Evolutionary conservation across 2,113 vertebrate species (phyloP).

Genomic region (Rhea americana): DNA sequence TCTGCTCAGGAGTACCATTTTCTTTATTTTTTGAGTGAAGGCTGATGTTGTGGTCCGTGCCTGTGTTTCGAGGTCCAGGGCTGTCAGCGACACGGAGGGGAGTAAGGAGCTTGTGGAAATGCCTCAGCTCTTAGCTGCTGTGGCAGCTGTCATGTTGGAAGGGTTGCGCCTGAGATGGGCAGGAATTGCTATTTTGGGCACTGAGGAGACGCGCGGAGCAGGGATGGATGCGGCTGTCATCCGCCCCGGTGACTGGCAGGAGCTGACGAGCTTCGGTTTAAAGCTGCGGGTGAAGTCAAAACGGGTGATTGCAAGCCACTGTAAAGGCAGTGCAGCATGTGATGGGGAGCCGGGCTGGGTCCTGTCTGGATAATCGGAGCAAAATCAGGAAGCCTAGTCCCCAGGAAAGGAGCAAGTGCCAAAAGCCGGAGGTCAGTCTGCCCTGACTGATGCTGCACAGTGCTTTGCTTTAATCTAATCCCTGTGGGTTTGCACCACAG

Average conservation of each 20-base stretch:
- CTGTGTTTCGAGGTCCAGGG: background rate
- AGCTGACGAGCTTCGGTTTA: background rate
- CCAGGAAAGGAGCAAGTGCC: accelerated
- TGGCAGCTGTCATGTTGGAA: background rate
- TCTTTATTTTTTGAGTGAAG: background rate
- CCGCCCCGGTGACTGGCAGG: background rate
- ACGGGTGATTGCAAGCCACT: background rate
- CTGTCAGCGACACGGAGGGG: background rate
- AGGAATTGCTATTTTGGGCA: constrained; percentile 9
- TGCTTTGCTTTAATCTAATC: accelerated
- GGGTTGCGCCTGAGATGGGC: accelerated
- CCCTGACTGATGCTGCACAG: background rate
- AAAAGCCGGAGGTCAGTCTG: accelerated
- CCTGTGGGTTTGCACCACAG: background rate
- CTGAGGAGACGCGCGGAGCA: background rate
- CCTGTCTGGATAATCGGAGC: background rate
- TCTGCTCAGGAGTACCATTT: background rate
- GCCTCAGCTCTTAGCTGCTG: background rate
- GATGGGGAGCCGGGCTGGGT: background rate
- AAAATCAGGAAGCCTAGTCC: background rate
- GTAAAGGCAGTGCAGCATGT: accelerated
- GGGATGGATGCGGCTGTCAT: background rate
- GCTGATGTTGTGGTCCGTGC: background rate
- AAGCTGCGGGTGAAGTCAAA: background rate
- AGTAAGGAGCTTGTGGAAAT: background rate